Evolutionary conservation across 1,140 invertebrate genomes (phyloP), one percentile per base, ranked within the genome.

Genomic region (Panagrolaimus sp.): DNA sequence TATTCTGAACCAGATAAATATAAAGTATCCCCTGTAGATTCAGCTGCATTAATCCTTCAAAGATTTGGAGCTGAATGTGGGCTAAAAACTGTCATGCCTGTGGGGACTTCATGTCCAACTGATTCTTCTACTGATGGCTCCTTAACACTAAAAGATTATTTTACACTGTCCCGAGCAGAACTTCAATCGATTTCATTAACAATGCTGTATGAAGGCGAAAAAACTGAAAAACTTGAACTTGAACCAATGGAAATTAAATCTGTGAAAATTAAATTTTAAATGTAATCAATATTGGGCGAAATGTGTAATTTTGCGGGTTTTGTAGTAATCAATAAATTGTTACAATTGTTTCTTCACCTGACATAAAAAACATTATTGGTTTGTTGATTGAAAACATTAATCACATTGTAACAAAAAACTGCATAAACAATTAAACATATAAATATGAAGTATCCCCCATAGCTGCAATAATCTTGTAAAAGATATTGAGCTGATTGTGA

Each of bases 181-280:
- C 20, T 57, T 27, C 51, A 57, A 57, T 27, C 11, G 20, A 27
- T 27, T 25, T 57, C 51, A 1, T 16, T 57, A 13, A 57, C 51
- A 1, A 20, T 57, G 20, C 51, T 57, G 1, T 57, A 57, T 27
- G 27, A 20, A 23, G 13, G 27, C 27, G 20, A 13, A n/a, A 11
- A 13, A 20, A 57, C 51, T 8, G 51, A 57, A 20, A 20, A 25
- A 11, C 1, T 27, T 11, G 20, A 13, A 9, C 4, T 57, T 1
- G 51, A 57, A 57, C 51, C 51, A 11, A 57, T 57, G 51, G 51
- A 57, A 57, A 11, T 57, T 9, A 57, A 57, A 27, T 25, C 51
- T n/a, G n/a, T 57, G 4, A 57, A 57, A 16, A 57, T 57, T 16
- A 16, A 57, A 57, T 57, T 57, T 16, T 57, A 57, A 48, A n/a